These are phyloP conservation scores for Enteromius argenteus DNA, from an alignment of 2,797 vertebrate species.

Conservation along the genomic window DNA sequence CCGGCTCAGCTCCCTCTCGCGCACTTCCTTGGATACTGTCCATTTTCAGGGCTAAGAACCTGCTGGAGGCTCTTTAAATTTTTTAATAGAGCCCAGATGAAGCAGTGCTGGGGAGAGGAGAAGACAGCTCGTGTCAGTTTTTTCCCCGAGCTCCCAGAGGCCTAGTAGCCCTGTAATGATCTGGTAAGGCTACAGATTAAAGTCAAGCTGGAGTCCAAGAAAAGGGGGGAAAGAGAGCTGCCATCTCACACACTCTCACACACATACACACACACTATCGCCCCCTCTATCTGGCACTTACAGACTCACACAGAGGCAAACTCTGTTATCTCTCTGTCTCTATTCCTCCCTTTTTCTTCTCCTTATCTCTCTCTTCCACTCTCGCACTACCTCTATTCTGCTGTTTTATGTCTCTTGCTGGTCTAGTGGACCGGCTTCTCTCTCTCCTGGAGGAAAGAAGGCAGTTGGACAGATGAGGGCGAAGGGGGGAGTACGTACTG, in stretches of 20 bases:
- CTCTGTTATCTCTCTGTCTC: constrained; percentile 56
- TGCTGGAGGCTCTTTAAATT: constrained; percentile 69
- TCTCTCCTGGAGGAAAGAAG: constrained; percentile 21
- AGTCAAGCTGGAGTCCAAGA: constrained; percentile 65
- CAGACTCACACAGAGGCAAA: constrained; percentile 49
- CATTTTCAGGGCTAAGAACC: constrained; percentile 70
- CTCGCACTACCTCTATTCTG: constrained; percentile 31
- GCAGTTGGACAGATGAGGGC: constrained; percentile 38
- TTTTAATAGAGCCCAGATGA: constrained; percentile 71
- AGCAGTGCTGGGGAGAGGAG: constrained; percentile 66
- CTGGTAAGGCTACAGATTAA: constrained; percentile 69
- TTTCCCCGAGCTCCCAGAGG: constrained; percentile 67
- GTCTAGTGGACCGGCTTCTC: constrained; percentile 39
- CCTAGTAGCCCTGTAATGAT: constrained; percentile 71
- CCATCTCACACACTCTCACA: constrained; percentile 33
- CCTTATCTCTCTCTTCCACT: constrained; percentile 51
- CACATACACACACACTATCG: constrained; percentile 40
- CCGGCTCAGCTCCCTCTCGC: constrained; percentile 64
- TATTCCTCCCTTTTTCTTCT: constrained; percentile 46
- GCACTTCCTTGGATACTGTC: constrained; percentile 67
- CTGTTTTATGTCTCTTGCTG: constrained; percentile 41
- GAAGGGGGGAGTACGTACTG: constrained; percentile 37
- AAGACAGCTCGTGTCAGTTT: constrained; percentile 70
- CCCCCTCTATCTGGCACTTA: constrained; percentile 44
- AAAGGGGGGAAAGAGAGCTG: constrained; percentile 61